These are phyloP conservation scores for Leptopilina myrica DNA, from an alignment of 2,888 invertebrate species.

Conservation along the genomic window DNA sequence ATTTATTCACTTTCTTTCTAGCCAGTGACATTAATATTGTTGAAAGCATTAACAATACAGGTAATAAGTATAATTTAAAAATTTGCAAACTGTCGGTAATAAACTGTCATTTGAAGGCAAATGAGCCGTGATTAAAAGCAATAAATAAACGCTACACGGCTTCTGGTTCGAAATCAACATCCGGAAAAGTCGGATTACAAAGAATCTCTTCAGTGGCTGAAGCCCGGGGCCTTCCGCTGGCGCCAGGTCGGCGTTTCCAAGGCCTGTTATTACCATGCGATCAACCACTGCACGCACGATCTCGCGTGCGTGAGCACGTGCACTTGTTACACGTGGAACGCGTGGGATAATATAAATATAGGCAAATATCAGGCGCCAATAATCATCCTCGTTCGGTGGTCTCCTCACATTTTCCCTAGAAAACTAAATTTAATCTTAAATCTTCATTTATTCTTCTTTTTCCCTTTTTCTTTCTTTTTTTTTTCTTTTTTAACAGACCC, in stretches of 20 bases:
- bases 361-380: conserved; percentile 16
- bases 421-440: not conserved
- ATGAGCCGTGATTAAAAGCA: conserved; percentile 27
- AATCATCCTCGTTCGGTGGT: conserved; percentile 22
- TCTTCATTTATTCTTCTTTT: not conserved
- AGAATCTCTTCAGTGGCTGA: conserved; percentile 55
- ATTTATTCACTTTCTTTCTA: too few relatives aligned
- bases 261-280: conserved; percentile 71
- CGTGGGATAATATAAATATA: conserved; percentile 60
- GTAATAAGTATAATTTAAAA: not conserved
- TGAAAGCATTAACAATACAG: not conserved
- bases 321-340: conserved; percentile 58
- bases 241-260: conserved; percentile 68
- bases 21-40: not conserved
- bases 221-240: conserved; percentile 65
- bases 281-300: conserved; percentile 69
- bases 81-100: conserved; percentile 13
- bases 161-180: conserved; percentile 31
- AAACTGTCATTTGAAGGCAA: conserved; percentile 18
- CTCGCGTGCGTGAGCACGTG: conserved; percentile 68
- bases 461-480: too few relatives aligned
- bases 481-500: too few relatives aligned
- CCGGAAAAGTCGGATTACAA: conserved; percentile 45
- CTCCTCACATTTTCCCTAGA: not conserved
- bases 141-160: not conserved